Percentiles rank a stretch among this genome's conserved stretches.
Conservation (phyloP, 2,888 invertebrate species). For the Drosophila anomelani region DNA sequence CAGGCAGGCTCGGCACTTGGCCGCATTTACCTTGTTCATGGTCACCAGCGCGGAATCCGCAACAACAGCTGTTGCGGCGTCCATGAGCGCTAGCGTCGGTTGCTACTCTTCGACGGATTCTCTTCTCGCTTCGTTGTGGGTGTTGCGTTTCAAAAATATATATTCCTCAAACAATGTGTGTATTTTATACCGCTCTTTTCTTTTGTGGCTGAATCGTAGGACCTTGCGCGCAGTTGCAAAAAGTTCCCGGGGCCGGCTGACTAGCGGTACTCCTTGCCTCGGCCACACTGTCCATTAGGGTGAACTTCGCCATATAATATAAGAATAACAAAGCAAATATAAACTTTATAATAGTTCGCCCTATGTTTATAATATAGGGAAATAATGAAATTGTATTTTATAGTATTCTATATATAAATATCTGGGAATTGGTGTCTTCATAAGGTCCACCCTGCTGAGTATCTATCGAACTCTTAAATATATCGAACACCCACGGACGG, state of each 20-base stretch:
- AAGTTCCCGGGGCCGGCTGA: slow-evolving; percentile 16
- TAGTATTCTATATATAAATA: background rate
- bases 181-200: slow-evolving; percentile 36
- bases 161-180: slow-evolving; percentile 11
- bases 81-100: slow-evolving; percentile 23
- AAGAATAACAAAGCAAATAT: background rate
- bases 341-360: background rate
- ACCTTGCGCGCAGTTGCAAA: slow-evolving; percentile 2
- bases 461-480: slow-evolving; percentile 9
- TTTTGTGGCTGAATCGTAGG: slow-evolving; percentile 22
- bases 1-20: slow-evolving; percentile 77
- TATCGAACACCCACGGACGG: slow-evolving; percentile 8
- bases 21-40: slow-evolving; percentile 61
- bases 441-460: slow-evolving; percentile 5
- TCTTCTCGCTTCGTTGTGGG: background rate
- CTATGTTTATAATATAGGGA: background rate
- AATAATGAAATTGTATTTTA: background rate
- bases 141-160: background rate
- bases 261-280: slow-evolving; percentile 3
- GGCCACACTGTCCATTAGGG: slow-evolving; percentile 1
- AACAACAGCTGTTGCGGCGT: slow-evolving; percentile 13
- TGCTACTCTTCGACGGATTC: background rate
- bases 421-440: too few relatives aligned
- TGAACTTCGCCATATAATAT: background rate
- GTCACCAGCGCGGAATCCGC: slow-evolving; percentile 50